These are phyloP conservation scores for Genyomyrus donnyi DNA, from an alignment of 2,113 vertebrate species.

Conservation along the genomic window DNA sequence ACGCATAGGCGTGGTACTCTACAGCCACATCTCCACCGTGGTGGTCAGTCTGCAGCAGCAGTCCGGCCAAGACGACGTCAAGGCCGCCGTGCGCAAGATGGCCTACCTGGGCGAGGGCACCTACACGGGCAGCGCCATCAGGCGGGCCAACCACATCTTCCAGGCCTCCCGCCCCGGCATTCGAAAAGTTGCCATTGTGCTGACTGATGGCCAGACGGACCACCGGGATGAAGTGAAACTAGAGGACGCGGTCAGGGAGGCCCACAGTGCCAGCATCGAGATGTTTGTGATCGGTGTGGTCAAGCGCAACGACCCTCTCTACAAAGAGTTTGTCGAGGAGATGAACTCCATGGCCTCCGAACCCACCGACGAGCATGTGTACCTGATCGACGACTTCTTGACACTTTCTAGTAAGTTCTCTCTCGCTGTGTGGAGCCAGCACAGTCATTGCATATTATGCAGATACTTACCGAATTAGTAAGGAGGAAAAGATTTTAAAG, in stretches of 20 bases:
- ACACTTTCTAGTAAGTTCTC: constrained; percentile 63
- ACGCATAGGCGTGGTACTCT: constrained; percentile 71
- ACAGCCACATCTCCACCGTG: constrained; percentile 63
- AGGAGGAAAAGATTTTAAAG: not conserved
- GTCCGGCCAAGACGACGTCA: constrained; percentile 51
- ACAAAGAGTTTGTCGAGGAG: constrained; percentile 57
- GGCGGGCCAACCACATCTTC: constrained; percentile 57
- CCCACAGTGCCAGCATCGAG: constrained; percentile 53
- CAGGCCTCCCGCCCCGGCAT: constrained; percentile 46
- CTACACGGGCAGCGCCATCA: constrained; percentile 69
- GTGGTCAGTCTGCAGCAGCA: constrained; percentile 63
- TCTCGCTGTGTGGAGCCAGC: not conserved
- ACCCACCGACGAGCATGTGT: constrained; percentile 64
- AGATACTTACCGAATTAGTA: not conserved
- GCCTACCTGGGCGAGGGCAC: constrained; percentile 76
- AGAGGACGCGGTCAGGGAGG: constrained; percentile 46
- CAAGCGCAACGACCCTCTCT: constrained; percentile 60
- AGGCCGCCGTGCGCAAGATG: constrained; percentile 64
- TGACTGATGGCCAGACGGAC: constrained; percentile 72
- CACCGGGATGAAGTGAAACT: constrained; percentile 53
- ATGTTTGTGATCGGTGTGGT: constrained; percentile 70
- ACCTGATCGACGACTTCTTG: constrained; percentile 71
- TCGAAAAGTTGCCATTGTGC: constrained; percentile 67
- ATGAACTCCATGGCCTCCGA: constrained; percentile 73
- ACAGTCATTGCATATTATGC: not conserved